Evolutionary conservation across 2,888 invertebrate genomes (phyloP).

Genomic region (Hypsopygia costalis): DNA sequence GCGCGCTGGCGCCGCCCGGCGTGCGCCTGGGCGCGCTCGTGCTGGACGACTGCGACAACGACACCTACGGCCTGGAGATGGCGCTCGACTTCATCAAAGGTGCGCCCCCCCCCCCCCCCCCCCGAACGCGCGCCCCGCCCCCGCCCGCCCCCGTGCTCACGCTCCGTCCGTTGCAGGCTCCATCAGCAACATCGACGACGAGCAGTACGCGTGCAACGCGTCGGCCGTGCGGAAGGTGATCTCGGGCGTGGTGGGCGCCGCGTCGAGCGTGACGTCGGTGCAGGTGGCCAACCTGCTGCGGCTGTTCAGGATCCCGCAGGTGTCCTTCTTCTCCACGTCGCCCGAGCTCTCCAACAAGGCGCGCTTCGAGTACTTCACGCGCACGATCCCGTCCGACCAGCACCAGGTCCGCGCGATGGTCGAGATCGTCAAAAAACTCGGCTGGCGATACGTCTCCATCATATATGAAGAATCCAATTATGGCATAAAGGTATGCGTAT

Average conservation of each 20-base stretch:
- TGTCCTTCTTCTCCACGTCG: slow-evolving; percentile 96
- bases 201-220: slow-evolving; percentile 91
- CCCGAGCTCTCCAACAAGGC: slow-evolving; percentile 96
- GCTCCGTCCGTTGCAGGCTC: slow-evolving; percentile 82
- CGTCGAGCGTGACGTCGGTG: slow-evolving; percentile 96
- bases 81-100: slow-evolving; percentile 96
- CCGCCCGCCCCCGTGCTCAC: too few species aligned
- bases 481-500: slow-evolving; percentile 92
- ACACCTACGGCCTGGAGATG: slow-evolving; percentile 95
- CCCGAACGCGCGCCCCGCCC: neutral
- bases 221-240: slow-evolving; percentile 75
- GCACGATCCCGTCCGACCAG: slow-evolving; percentile 96
- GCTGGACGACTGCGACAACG: slow-evolving; percentile 95
- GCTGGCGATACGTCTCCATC: slow-evolving; percentile 97
- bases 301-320: slow-evolving; percentile 96
- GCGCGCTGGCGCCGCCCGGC: slow-evolving; percentile 81
- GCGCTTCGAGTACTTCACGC: slow-evolving; percentile 95
- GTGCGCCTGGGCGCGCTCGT: slow-evolving; percentile 91
- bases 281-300: slow-evolving; percentile 93
- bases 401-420: slow-evolving; percentile 98
- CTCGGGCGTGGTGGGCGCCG: slow-evolving; percentile 65
- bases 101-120: slow-evolving; percentile 34
- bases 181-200: slow-evolving; percentile 95
- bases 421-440: slow-evolving; percentile 91
- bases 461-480: slow-evolving; percentile 98